Evolutionary conservation across 1,140 invertebrate genomes (phyloP).

Genomic region (Eriocheir sinensis): DNA sequence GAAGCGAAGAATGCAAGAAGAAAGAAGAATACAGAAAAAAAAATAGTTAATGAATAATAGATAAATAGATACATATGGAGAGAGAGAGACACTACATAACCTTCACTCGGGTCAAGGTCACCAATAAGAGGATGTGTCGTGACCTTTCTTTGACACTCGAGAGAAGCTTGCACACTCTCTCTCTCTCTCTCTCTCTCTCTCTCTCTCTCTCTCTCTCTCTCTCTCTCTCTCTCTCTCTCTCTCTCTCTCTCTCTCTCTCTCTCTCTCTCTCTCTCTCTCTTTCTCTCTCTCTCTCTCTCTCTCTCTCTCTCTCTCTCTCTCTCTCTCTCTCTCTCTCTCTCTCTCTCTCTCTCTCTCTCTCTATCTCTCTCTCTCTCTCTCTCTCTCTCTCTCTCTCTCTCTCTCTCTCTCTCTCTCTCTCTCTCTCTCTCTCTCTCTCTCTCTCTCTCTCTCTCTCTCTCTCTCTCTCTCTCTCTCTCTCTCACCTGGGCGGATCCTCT

Average conservation of each 20-base stretch:
- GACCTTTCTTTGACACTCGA: no score
- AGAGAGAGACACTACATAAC: no score
- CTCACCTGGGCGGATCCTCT: background rate
- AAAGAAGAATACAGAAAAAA: no score
- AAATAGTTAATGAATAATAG: no score
- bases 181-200: constrained; percentile 20
- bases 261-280: constrained; percentile 44
- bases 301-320: constrained; percentile 45
- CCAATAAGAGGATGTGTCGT: no score
- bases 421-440: constrained; percentile 58
- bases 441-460: constrained; percentile 50
- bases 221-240: constrained; percentile 50
- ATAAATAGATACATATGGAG: no score
- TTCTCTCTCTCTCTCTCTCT: constrained; percentile 41
- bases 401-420: constrained; percentile 58
- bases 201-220: constrained; percentile 9
- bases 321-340: constrained; percentile 50
- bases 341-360: no score
- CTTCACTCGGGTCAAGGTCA: no score
- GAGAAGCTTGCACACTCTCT: background rate
- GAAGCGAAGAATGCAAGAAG: no score
- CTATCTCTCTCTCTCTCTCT: no score
- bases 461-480: constrained; percentile 50
- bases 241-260: constrained; percentile 46
- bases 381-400: constrained; percentile 49